phyloP scores from a whole-genome alignment of 2,888 invertebrate genomes.

The Trachelus iudaicus region DNA sequence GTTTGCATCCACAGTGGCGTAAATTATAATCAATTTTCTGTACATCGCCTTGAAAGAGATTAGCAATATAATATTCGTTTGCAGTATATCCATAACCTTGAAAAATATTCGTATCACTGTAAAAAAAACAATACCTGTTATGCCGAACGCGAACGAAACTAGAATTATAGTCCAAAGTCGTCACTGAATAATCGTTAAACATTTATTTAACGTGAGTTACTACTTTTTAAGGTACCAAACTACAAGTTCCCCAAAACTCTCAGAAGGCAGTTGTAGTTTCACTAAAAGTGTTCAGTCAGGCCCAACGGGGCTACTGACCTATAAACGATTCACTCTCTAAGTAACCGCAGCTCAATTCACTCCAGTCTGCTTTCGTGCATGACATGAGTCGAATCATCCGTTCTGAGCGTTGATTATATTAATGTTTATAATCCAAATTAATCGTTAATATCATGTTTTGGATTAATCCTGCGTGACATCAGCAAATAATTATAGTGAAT shows the following conservation, averaged over 20 bases:
- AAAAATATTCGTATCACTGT: background rate
- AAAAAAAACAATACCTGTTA: background rate
- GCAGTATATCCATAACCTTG: background rate
- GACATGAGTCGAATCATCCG: background rate
- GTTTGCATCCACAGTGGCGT: background rate
- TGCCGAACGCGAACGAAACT: background rate
- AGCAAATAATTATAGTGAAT: background rate
- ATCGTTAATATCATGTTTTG: background rate
- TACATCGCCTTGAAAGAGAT: background rate
- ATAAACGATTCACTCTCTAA: background rate
- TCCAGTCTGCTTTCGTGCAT: background rate
- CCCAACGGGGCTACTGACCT: background rate
- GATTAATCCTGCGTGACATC: background rate
- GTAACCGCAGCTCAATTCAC: background rate
- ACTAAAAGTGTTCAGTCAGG: background rate
- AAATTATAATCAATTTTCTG: background rate
- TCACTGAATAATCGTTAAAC: background rate
- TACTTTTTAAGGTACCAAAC: background rate
- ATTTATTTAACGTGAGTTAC: background rate
- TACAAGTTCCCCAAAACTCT: background rate
- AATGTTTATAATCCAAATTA: background rate
- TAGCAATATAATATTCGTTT: background rate
- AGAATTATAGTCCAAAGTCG: background rate
- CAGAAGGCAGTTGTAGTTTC: background rate
- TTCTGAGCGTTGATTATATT: background rate